Base-by-base conservation (phyloP, 2,113 vertebrate species). In the Myocastor coypus region DNA sequence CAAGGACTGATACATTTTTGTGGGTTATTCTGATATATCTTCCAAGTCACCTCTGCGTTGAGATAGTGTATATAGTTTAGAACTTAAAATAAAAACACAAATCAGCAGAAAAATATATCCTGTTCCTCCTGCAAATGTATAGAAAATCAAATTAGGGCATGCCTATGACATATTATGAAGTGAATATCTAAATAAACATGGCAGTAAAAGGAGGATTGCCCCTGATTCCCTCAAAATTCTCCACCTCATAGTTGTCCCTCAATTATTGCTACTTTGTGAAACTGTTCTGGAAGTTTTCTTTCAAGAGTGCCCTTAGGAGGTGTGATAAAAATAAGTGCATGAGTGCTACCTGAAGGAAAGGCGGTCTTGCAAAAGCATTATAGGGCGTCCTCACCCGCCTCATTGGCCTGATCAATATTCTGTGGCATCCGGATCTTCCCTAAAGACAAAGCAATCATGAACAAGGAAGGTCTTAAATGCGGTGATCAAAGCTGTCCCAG, bases 71-170 rank as follows among this genome's bases (percentile, higher is more conserved):
- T 12, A n/a, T 83, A 10, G 87, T 91, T 94, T 91, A 42, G 46
- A 91, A 52, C 57, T 92, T 64, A 52, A 96, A 89, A 57, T 83
- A 89, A 71, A 96, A 86, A 57, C n/a, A 20, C 28, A 68, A n/a
- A 11, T 81, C 6, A 24, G 22, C 52, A 40, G 75, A 59, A 88
- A 89, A 84, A 55, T 57, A 14, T 89, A 7, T 61, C 20, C 26
- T 84, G 10, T 63, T 55, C n/a, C 24, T 63, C 73, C 37, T 91
- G 24, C 57, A 96, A 85, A 80, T 6, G 12, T 73, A 91, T 30
- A 46, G 55, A 87, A 89, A 92, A 83, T 85, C 52, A 55, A 90
- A 92, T 75, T 89, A 57, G n/a, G 6, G 24, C 20, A 19, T 69
- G n/a, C 2, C 8, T 89, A 55, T 19, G 42, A 30, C 42, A 78